Evolutionary conservation across 2,888 invertebrate genomes (phyloP), one percentile per base, ranked within the genome.

Genomic region (Epinotia bilunana): DNA sequence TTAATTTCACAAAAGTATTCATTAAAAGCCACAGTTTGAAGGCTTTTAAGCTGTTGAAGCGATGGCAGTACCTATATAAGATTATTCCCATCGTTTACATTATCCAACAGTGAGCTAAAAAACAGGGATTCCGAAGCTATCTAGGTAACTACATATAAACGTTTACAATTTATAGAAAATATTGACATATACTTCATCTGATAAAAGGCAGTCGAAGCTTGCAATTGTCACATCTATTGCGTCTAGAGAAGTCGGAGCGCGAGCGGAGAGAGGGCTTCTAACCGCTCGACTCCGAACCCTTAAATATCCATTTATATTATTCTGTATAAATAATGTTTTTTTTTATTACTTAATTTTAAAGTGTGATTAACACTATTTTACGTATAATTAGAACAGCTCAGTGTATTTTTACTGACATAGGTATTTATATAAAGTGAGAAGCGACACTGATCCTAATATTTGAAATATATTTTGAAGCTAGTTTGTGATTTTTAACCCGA

Each of bases 41-140:
- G 93, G 93, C 93, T 93, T 93, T 92, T 89, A 93, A 93, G 93
- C 93, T 92, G 92, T 91, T 87, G 87, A 92, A 93, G 93, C 93
- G 90, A 88, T 88, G 90, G 87, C 88, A 80, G 85, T 86, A n/a
- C n/a, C n/a, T n/a, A 86, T 78, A 83, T 82, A 84, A 83, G 84
- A 82, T 82, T 81, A 83, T 80, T 81, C 82, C 82, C 86, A 82
- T 83, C 83, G 85, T 86, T 83, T 83, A 78, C 78, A 80, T 81
- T 83, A 64, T 83, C 83, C 81, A 87, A 89, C 88, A 86, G 89
- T 90, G 91, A 90, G 89, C 90, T 88, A 87, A 83, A 88, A 88
- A 89, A 89, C 87, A 83, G 83, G 85, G 86, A 88, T 89, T 89
- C 86, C 85, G 88, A 93, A 93, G 93, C 93, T 91, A 90, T 88